Conservation (phyloP, 1,140 invertebrate genomes). For the Pararge aegeria region DNA sequence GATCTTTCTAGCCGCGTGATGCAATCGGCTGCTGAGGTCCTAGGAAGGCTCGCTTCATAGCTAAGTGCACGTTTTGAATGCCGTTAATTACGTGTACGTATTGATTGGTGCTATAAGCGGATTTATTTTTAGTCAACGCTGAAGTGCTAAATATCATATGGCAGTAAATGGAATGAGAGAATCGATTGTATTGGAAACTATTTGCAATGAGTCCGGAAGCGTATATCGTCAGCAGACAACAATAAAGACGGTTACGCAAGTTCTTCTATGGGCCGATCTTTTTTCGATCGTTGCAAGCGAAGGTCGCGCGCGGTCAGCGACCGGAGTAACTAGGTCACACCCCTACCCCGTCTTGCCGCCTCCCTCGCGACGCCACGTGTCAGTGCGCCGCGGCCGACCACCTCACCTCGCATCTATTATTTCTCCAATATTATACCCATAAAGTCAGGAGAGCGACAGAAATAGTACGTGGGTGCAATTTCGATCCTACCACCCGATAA, state of each 20-base stretch:
- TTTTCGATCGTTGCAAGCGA: conserved; percentile 69
- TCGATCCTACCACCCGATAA: background rate
- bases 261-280: conserved; percentile 43
- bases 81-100: conserved; percentile 16
- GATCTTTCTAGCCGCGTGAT: conserved; percentile 76
- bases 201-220: conserved; percentile 18
- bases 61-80: conserved; percentile 30
- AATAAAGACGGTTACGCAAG: conserved; percentile 55
- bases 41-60: conserved; percentile 48
- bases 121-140: no score
- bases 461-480: background rate
- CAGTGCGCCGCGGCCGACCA: conserved; percentile 26
- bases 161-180: conserved; percentile 4
- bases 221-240: conserved; percentile 39
- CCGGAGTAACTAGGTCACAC: conserved; percentile 66
- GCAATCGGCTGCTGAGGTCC: conserved; percentile 66
- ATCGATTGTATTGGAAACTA: conserved; percentile 2
- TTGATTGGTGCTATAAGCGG: conserved; percentile 12
- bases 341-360: conserved; percentile 31
- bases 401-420: conserved; percentile 9
- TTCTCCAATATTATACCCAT: background rate
- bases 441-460: background rate
- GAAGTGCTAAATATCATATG: no score
- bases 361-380: conserved; percentile 38
- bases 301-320: conserved; percentile 71